phyloP scores from a whole-genome alignment of 1,140 invertebrate species.

The Contarinia nasturtii region DNA sequence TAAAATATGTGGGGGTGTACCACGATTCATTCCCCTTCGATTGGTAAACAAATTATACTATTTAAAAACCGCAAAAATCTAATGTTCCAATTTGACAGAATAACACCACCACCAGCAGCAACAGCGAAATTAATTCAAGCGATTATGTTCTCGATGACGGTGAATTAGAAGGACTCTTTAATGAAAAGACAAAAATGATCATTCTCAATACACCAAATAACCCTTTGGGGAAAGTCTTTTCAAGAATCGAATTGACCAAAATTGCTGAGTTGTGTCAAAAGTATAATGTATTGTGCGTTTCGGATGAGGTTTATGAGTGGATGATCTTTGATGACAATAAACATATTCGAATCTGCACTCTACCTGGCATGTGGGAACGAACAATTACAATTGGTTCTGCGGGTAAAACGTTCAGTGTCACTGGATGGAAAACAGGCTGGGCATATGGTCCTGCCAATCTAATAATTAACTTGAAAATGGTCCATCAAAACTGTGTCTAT shows the following conservation, averaged over 20 bases:
- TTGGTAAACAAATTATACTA: conserved; percentile 39
- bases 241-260: conserved; percentile 42
- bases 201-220: conserved; percentile 95
- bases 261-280: conserved; percentile 83
- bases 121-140: conserved; percentile 36
- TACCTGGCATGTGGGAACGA: conserved; percentile 94
- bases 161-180: conserved; percentile 74
- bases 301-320: conserved; percentile 99
- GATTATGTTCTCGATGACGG: conserved; percentile 79
- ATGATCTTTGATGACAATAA: conserved; percentile 71
- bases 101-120: conserved; percentile 1
- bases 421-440: conserved; percentile 97
- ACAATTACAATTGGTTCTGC: conserved; percentile 95
- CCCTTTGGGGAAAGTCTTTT: conserved; percentile 83
- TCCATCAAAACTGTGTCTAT: conserved; percentile 91
- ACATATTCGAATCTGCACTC: conserved; percentile 79
- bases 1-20: conserved; percentile 62
- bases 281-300: conserved; percentile 76
- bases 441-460: conserved; percentile 70
- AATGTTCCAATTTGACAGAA: too few species aligned
- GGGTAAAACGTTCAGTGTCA: conserved; percentile 94
- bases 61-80: too few species aligned
- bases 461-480: conserved; percentile 60
- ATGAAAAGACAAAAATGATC: conserved; percentile 79
- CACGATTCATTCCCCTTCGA: conserved; percentile 74